Evolutionary conservation across 2,113 vertebrate genomes (phyloP).

Genomic region (Pantherophis guttatus): DNA sequence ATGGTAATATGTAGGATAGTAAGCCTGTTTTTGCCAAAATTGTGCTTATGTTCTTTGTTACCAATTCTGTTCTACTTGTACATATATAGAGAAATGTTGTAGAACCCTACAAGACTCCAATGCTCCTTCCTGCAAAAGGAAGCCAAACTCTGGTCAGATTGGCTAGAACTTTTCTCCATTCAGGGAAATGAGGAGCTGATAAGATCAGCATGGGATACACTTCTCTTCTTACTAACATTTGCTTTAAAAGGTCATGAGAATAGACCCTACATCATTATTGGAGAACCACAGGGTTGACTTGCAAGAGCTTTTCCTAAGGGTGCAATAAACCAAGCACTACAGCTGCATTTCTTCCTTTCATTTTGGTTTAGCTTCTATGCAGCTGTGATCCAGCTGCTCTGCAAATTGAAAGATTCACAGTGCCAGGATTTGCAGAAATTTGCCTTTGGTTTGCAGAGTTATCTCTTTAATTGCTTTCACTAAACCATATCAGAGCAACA

Average conservation of each 20-base stretch:
- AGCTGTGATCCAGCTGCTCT: background rate
- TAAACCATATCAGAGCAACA: background rate
- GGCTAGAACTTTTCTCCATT: background rate
- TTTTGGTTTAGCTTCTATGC: background rate
- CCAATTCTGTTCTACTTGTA: background rate
- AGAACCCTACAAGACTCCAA: background rate
- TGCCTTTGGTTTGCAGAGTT: background rate
- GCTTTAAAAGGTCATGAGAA: constrained; percentile 6
- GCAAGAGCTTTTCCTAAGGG: background rate
- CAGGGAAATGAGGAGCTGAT: background rate
- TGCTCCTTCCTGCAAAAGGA: background rate
- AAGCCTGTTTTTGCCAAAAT: background rate
- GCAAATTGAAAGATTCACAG: background rate
- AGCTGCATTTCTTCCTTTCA: background rate
- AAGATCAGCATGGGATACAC: background rate
- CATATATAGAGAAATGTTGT: background rate
- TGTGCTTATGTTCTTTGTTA: background rate
- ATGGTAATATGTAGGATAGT: background rate
- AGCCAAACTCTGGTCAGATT: background rate
- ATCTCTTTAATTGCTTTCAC: background rate
- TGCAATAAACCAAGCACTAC: background rate
- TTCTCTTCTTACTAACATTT: background rate
- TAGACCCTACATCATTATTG: background rate
- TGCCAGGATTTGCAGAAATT: background rate
- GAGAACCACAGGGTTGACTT: background rate